Conservation (phyloP, 1,140 invertebrate genomes). For the Aricia agestis region DNA sequence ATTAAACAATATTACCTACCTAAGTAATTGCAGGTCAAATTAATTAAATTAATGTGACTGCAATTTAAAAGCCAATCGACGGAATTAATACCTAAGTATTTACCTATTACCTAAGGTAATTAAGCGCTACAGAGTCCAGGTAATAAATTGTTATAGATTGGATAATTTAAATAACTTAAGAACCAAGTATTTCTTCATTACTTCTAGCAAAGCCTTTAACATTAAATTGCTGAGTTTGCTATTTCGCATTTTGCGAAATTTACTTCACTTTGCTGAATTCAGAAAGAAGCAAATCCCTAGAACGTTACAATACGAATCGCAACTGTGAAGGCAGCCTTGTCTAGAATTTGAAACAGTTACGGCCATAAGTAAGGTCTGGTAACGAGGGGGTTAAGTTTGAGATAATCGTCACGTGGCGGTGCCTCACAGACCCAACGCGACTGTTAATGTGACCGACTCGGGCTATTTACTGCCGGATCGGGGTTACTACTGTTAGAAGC, state of each 20-base stretch:
- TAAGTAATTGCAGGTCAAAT: neutral
- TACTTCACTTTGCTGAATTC: too few relatives aligned
- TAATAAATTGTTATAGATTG: neutral
- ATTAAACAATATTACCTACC: neutral
- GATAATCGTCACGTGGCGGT: slow-evolving; percentile 57
- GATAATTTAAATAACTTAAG: neutral
- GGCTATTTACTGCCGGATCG: slow-evolving; percentile 36
- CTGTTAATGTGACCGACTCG: slow-evolving; percentile 48
- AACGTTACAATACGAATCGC: slow-evolving; percentile 13
- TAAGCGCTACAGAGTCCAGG: too few relatives aligned
- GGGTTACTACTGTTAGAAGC: slow-evolving; percentile 28
- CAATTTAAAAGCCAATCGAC: neutral
- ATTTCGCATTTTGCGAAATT: too few relatives aligned
- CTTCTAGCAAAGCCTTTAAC: too few relatives aligned
- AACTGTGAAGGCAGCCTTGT: slow-evolving; percentile 36
- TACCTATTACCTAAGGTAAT: too few relatives aligned
- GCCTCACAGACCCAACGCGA: slow-evolving; percentile 39
- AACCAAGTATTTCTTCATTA: too few relatives aligned
- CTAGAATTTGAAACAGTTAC: slow-evolving; percentile 30
- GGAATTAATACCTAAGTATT: too few relatives aligned
- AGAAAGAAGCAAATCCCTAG: neutral
- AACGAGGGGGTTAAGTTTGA: slow-evolving; percentile 65
- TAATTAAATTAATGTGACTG: neutral
- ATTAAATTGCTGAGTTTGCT: too few relatives aligned
- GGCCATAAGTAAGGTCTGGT: slow-evolving; percentile 60